Evolutionary conservation across 1,140 invertebrate species (phyloP).

Genomic region (Drosophila guanche): DNA sequence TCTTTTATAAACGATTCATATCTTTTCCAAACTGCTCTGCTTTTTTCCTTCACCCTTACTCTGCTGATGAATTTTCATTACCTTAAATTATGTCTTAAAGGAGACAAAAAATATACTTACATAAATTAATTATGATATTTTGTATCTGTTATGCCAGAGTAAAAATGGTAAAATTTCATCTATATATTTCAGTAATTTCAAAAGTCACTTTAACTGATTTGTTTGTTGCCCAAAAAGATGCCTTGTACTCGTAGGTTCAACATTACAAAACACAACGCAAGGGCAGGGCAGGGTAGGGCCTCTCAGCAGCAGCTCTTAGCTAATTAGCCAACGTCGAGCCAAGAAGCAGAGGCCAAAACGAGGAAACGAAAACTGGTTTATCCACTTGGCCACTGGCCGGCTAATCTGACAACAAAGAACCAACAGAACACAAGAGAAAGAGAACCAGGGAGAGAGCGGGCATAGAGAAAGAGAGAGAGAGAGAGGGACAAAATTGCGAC

Average conservation of each 20-base stretch:
- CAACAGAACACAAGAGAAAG: slow-evolving; percentile 12
- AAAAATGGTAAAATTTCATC: background rate
- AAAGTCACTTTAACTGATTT: slow-evolving; percentile 32
- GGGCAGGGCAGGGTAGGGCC: slow-evolving; percentile 7
- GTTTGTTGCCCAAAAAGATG: slow-evolving; percentile 24
- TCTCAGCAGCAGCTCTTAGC: slow-evolving; percentile 35
- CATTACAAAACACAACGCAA: slow-evolving; percentile 35
- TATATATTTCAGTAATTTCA: too few species aligned
- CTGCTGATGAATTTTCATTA: too few species aligned
- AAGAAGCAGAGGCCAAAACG: slow-evolving; percentile 18
- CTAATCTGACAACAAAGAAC: slow-evolving; percentile 50
- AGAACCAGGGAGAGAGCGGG: slow-evolving; percentile 10
- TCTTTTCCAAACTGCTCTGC: too few species aligned
- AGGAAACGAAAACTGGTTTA: slow-evolving; percentile 45
- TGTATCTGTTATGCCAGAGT: background rate
- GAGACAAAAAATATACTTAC: background rate
- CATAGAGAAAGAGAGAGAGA: background rate
- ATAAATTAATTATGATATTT: background rate
- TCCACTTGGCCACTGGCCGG: slow-evolving; percentile 50
- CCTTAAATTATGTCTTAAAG: too few species aligned
- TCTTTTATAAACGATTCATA: too few species aligned
- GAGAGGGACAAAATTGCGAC: slow-evolving; percentile 9
- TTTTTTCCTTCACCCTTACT: too few species aligned
- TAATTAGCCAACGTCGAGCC: slow-evolving; percentile 51
- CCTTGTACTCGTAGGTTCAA: slow-evolving; percentile 12